Percentiles rank a stretch among this genome's conserved stretches.
Evolutionary conservation across 1,140 invertebrate species (phyloP).

Genomic region (Drosophila ambigua): DNA sequence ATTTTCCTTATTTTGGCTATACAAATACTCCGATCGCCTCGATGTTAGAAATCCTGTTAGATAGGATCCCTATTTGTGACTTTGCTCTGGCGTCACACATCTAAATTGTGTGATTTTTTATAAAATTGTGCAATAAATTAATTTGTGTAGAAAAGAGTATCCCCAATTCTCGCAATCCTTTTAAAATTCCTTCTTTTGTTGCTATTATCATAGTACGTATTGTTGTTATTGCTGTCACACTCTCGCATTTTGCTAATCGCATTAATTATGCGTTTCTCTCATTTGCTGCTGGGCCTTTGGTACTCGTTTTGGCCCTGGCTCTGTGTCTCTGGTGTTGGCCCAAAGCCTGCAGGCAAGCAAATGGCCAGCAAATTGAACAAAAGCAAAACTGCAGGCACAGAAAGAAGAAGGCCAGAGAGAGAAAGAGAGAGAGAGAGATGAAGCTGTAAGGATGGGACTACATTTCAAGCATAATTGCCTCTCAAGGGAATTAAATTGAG

Average conservation of each 20-base stretch:
- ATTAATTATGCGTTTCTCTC: conserved; percentile 76
- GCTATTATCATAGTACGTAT: conserved; percentile 58
- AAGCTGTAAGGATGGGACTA: conserved; percentile 7
- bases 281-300: conserved; percentile 74
- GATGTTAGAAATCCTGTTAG: too few species aligned
- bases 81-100: too few species aligned
- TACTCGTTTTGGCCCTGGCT: conserved; percentile 35
- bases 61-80: too few species aligned
- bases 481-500: conserved; percentile 76
- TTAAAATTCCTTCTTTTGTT: neutral
- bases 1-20: too few species aligned
- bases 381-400: conserved; percentile 53
- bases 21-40: too few species aligned
- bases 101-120: too few species aligned
- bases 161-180: neutral
- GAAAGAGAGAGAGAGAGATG: neutral
- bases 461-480: conserved; percentile 68
- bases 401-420: conserved; percentile 11
- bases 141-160: neutral
- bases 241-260: conserved; percentile 79
- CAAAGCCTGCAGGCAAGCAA: conserved; percentile 61
- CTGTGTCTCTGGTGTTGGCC: conserved; percentile 4
- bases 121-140: neutral
- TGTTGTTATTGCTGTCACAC: conserved; percentile 77
- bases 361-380: conserved; percentile 65